Conservation (phyloP, 2,113 vertebrate genomes). For the Grammomys surdaster region DNA sequence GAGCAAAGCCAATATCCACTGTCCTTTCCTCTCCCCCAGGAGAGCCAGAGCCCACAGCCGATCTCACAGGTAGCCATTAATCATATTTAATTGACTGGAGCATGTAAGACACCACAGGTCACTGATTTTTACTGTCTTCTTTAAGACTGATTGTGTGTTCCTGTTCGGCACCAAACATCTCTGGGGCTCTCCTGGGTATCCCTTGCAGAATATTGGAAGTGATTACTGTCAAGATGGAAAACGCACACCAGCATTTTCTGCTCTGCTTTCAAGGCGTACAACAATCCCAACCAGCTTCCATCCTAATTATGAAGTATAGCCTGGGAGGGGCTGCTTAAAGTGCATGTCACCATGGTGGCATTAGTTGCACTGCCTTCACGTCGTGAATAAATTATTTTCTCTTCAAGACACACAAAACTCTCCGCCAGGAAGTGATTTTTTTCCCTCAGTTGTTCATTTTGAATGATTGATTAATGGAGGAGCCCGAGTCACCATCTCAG, state of each 20-base stretch:
- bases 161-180: constrained; percentile 83
- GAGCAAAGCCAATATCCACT: constrained; percentile 52
- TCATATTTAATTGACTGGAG: constrained; percentile 91
- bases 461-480: constrained; percentile 54
- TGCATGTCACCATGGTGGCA: constrained; percentile 8
- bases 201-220: constrained; percentile 84
- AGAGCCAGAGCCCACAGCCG: constrained; percentile 2
- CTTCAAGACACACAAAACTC: constrained; percentile 62
- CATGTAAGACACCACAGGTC: constrained; percentile 87
- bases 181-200: constrained; percentile 82
- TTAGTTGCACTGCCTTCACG: constrained; percentile 56
- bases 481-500: not conserved
- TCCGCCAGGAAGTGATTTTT: constrained; percentile 20
- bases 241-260: constrained; percentile 82
- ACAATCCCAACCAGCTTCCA: constrained; percentile 73
- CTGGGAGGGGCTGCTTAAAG: constrained; percentile 68
- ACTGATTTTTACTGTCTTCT: constrained; percentile 89
- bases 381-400: constrained; percentile 68
- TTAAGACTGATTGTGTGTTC: constrained; percentile 87
- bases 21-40: constrained; percentile 48
- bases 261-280: constrained; percentile 78
- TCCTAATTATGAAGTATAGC: constrained; percentile 80
- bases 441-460: constrained; percentile 61
- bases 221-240: constrained; percentile 88
- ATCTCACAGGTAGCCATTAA: constrained; percentile 84